Evolutionary conservation across 2,113 vertebrate species (phyloP), one percentile per base, ranked within the genome.

Genomic region (Capreolus pygargus): DNA sequence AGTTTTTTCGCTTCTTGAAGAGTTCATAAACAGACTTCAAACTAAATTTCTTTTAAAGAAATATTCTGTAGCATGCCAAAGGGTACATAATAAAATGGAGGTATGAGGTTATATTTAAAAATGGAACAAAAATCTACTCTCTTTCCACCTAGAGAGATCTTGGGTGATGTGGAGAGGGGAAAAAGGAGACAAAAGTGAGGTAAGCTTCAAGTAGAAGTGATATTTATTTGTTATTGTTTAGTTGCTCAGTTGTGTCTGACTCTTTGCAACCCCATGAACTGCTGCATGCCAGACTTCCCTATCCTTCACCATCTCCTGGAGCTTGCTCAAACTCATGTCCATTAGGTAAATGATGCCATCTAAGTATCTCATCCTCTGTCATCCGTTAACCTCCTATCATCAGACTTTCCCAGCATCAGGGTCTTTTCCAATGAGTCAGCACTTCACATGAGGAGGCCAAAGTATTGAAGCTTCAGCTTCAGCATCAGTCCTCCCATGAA

Each of bases 1-100:
- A 10, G 0, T 6, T n/a, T 11, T 36, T 78, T 78, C 36, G 3
- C 9, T 45, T 7, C 2, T 16, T 50, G 17, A 47, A 1, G 1
- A 0, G 0, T 60, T 67, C 60, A 81, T 2, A 96, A 61, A 55
- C 81, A 36, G n/a, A 5, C 6, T 60, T 0, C 5, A 74, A 86
- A 91, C 4, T 64, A 86, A 67, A 50, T 87, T 87, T 60, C 1
- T 3, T 15, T 16, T 84, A 19, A 52, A 82, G 14, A 91, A 15
- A 3, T 67, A 27, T 16, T 7, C 21, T 52, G 6, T 5, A 54
- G 17, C 13, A 28, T 74, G 15, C 16, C 1, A 39, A 52, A 4
- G 6, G 2, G 4, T 70, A 27, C 8, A 27, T 57, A 19, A 61
- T 54, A 76, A 57, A 83, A 82, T 39, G 33, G 25, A 67, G 5